phyloP scores from a whole-genome alignment of 1,140 invertebrate genomes.

The roundworm (Caenorhabditis elegans) region DNA sequence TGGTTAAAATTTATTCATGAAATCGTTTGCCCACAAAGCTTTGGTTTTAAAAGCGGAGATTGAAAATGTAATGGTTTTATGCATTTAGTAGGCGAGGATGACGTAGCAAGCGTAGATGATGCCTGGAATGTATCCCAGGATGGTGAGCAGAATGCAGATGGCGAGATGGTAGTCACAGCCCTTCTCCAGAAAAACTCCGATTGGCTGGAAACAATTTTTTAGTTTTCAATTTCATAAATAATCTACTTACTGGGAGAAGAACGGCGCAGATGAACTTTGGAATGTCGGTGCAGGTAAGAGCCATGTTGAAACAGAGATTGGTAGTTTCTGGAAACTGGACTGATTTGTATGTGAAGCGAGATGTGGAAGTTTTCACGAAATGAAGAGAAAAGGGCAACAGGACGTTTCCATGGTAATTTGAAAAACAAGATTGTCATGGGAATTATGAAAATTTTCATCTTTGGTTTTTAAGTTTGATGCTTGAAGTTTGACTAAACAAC shows the following conservation, averaged over 20 bases:
- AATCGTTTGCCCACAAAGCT: no score
- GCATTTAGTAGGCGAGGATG: conserved; percentile 48
- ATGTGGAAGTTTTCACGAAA: no score
- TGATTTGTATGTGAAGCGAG: no score
- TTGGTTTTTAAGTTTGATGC: no score
- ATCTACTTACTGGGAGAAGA: conserved; percentile 28
- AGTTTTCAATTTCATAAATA: background rate
- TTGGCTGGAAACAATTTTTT: conserved; percentile 44
- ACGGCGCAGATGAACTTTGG: conserved; percentile 51
- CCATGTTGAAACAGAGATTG: conserved; percentile 43
- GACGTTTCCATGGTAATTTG: no score
- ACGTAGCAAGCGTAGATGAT: conserved; percentile 57
- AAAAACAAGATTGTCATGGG: no score
- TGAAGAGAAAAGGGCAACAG: no score
- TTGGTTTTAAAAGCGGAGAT: no score
- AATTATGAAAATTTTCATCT: no score
- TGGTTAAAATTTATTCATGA: no score
- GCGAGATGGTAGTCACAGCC: conserved; percentile 53
- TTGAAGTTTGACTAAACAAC: no score
- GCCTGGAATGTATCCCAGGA: conserved; percentile 55
- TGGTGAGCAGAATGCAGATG: conserved; percentile 55
- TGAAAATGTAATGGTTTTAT: background rate
- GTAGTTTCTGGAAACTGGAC: background rate
- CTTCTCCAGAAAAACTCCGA: conserved; percentile 55
- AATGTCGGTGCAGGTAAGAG: conserved; percentile 49